Evolutionary conservation across 2,797 vertebrate genomes (phyloP), one percentile per base, ranked within the genome.

Genomic region (Eospalax fontanierii): DNA sequence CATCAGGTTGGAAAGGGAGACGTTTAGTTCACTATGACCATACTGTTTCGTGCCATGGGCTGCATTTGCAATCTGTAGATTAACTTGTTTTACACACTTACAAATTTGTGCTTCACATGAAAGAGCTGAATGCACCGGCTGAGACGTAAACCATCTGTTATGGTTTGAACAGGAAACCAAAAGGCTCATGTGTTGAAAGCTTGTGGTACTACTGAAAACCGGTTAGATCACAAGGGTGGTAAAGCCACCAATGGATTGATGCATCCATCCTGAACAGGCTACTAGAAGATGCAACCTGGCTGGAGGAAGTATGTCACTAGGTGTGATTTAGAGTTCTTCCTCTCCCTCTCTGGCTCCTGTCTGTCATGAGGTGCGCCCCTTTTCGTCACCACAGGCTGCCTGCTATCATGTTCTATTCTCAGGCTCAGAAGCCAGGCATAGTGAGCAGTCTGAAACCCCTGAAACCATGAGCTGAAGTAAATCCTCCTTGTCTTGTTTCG

Each of bases 1-100:
- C 76, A 59, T n/a, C 19, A 8, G 26, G 26, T 6, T 33, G 54
- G 59, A 83, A 65, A 12, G 6, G 15, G 30, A 54, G 59, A n/a
- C 4, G 1, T 65, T 30, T 14, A 3, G 15, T 61, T 22, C 19
- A 24, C n/a, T 24, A 38, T 0, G 11, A 15, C 8, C 8, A 38
- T 1, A 11, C 9, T 7, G 9, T 38, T 30, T 12, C 33, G 66
- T 9, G 12, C 3, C 3, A 6, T 0, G 0, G 2, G 22, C 71
- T 18, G 15, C 12, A 0, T 14, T 22, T 79, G 38, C 19, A 40
- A n/a, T 38, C 35, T 19, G 26, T 12, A 38, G 15, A 15, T 43
- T 43, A 50, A 66, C 71, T 6, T 78, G 24, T 73, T 63, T 92
- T 63, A 46, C 50, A 85, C 57, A 61, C 54, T 96, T 57, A 66